phyloP scores from a whole-genome alignment of 2,797 vertebrate species.

The Poeciliopsis presidionis region DNA sequence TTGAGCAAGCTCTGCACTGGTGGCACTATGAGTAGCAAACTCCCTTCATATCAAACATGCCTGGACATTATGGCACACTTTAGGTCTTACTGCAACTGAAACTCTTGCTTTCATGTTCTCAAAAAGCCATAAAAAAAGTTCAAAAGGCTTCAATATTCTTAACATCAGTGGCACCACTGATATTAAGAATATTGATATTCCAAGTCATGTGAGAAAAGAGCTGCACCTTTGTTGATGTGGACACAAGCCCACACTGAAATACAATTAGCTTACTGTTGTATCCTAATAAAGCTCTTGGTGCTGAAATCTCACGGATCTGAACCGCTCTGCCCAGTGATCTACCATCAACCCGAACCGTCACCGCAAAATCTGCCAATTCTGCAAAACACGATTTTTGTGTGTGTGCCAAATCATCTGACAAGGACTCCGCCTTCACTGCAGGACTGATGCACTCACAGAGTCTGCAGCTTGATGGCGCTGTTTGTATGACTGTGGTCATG shows the following conservation, averaged over 20 bases:
- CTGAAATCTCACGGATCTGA: neutral
- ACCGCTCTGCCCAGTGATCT: neutral
- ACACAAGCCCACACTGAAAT: neutral
- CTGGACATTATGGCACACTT: neutral
- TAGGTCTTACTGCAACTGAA: neutral
- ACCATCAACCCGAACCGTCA: neutral
- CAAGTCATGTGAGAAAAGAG: neutral
- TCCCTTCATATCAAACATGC: neutral
- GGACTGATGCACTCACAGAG: slow-evolving; percentile 26
- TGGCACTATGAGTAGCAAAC: neutral
- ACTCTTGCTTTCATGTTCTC: neutral
- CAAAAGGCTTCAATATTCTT: neutral
- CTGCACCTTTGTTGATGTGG: neutral
- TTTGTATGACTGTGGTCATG: slow-evolving; percentile 22
- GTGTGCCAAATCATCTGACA: neutral
- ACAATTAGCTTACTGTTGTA: neutral
- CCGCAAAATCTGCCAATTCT: neutral
- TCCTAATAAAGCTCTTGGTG: neutral
- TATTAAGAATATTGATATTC: neutral
- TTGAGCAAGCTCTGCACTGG: neutral
- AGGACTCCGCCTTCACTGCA: neutral
- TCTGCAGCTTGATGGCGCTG: slow-evolving; percentile 68
- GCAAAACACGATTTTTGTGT: neutral
- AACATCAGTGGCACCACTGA: neutral
- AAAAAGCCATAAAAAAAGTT: neutral